phyloP scores from a whole-genome alignment of 2,888 invertebrate species.

The Escarpia spicata region DNA sequence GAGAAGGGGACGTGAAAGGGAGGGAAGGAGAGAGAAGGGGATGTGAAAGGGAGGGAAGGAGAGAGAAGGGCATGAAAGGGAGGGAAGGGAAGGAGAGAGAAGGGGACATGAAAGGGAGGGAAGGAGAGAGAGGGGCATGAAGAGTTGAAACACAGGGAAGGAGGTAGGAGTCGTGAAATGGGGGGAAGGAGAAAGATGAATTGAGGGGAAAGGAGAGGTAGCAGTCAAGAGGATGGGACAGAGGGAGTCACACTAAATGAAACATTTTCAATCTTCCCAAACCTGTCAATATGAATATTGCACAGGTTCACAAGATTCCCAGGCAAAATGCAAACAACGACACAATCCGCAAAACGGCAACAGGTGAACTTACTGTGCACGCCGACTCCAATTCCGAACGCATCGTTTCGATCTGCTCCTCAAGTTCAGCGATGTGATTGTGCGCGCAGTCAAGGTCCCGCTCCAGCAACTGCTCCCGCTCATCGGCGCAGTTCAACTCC shows the following conservation, averaged over 20 bases:
- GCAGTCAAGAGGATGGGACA: neutral
- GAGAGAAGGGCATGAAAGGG: neutral
- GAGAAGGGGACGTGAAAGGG: too few relatives aligned
- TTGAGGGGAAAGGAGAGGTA: too few relatives aligned
- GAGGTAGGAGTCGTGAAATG: too few relatives aligned
- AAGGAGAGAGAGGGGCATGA: too few relatives aligned
- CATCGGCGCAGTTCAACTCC: constrained; percentile 8
- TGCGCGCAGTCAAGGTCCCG: neutral
- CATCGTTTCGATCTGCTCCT: constrained; percentile 1
- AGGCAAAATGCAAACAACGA: neutral
- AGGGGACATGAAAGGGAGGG: too few relatives aligned
- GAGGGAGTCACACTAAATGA: neutral
- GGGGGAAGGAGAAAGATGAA: too few relatives aligned
- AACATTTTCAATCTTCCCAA: neutral
- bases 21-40: neutral
- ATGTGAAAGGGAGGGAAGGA: neutral
- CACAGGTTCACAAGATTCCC: neutral
- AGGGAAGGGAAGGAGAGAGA: too few relatives aligned
- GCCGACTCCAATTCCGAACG: neutral
- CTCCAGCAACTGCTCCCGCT: constrained; percentile 20
- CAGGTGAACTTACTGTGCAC: neutral
- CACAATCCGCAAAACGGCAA: neutral
- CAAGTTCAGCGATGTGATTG: neutral
- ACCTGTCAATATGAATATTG: neutral
- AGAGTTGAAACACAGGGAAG: too few relatives aligned